phyloP scores from a whole-genome alignment of 2,797 vertebrate species.

The Odontamblyopus rebecca region DNA sequence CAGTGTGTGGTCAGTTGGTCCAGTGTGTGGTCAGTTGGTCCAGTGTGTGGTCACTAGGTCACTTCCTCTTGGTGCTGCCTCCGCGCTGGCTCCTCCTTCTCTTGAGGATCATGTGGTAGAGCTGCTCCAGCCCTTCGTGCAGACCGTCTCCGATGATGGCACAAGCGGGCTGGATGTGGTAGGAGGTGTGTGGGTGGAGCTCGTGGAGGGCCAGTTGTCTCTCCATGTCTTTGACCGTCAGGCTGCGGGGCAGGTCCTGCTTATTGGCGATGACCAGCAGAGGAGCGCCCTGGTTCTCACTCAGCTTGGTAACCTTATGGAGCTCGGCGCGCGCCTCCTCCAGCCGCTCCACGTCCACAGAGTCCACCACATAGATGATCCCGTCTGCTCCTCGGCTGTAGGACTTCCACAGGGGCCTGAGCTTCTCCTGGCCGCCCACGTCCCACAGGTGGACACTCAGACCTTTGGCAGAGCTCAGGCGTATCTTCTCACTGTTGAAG shows the following conservation, averaged over 20 bases:
- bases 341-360: slow-evolving; percentile 91
- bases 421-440: slow-evolving; percentile 96
- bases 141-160: slow-evolving; percentile 97
- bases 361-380: slow-evolving; percentile 98
- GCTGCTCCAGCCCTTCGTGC: slow-evolving; percentile 96
- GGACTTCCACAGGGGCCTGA: slow-evolving; percentile 96
- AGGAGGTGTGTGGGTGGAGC: slow-evolving; percentile 88
- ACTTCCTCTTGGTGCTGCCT: slow-evolving; percentile 90
- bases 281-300: slow-evolving; percentile 95
- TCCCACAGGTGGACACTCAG: slow-evolving; percentile 99
- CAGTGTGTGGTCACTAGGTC: slow-evolving; percentile 10
- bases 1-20: too few species aligned
- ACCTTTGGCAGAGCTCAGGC: slow-evolving; percentile 84
- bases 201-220: slow-evolving; percentile 94
- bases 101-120: slow-evolving; percentile 96
- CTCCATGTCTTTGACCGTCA: slow-evolving; percentile 91
- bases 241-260: slow-evolving; percentile 93
- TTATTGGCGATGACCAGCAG: slow-evolving; percentile 98
- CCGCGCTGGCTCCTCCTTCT: slow-evolving; percentile 84
- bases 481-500: slow-evolving; percentile 96
- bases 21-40: too few species aligned
- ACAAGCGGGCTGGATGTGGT: slow-evolving; percentile 94
- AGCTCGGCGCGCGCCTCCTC: slow-evolving; percentile 95
- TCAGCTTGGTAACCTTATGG: slow-evolving; percentile 96
- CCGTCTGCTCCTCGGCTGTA: slow-evolving; percentile 97